These are phyloP conservation scores for Nautilus pompilius DNA, from an alignment of 1,140 invertebrate species.

Conservation along the genomic window DNA sequence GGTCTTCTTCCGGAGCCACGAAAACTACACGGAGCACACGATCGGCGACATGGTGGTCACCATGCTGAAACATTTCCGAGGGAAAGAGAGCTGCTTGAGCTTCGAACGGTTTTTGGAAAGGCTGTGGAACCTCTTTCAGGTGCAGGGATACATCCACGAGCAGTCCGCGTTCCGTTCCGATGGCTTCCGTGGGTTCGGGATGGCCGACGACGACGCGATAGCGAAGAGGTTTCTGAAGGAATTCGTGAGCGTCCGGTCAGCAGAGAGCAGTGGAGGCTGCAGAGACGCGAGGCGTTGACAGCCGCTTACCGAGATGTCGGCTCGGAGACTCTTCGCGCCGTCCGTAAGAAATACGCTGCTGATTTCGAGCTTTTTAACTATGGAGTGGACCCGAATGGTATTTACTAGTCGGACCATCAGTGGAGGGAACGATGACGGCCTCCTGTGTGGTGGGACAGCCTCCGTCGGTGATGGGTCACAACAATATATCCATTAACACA, in stretches of 20 bases:
- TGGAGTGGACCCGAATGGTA: not conserved
- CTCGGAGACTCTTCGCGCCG: not conserved
- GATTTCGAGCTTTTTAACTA: not conserved
- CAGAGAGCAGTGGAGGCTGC: not conserved
- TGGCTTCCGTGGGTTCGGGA: not conserved
- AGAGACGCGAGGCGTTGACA: not conserved
- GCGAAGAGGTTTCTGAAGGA: not conserved
- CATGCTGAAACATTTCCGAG: not conserved
- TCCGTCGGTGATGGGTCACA: no score
- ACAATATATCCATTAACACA: no score
- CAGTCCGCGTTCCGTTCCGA: not conserved
- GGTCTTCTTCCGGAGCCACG: not conserved
- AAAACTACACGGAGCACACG: not conserved
- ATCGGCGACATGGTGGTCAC: not conserved
- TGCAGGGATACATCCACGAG: constrained; percentile 15
- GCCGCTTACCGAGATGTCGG: not conserved
- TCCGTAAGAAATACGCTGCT: not conserved
- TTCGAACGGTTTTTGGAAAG: not conserved
- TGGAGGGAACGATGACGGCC: no score
- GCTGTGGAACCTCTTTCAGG: constrained; percentile 11
- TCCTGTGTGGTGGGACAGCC: no score
- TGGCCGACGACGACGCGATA: not conserved
- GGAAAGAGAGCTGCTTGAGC: not conserved
- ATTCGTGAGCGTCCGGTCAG: not conserved
- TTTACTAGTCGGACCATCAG: no score